Evolutionary conservation across 2,888 invertebrate species (phyloP), one percentile per base, ranked within the genome.

Genomic region (Oxyscelio sp.): DNA sequence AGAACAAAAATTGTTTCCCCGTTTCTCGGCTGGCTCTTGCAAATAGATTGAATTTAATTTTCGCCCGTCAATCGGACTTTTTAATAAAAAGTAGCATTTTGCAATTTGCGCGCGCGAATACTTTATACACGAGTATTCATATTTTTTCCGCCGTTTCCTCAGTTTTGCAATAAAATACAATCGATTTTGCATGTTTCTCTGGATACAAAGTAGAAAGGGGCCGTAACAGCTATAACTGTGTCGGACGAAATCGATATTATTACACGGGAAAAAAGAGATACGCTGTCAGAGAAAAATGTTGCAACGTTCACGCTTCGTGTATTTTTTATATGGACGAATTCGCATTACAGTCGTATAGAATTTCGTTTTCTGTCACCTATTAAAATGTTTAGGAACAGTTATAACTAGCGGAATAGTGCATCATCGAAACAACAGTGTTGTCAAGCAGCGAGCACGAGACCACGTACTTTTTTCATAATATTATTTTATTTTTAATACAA

Each of bases 131-230:
- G 24, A 40, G 38, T 34, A 21, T 21, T 4, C 40, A 40, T 24
- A 40, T 54, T 54, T 40, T 54, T 15, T 61, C 17, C 17, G n/a
- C n/a, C 3, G 6, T 24, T 19, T 11, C 34, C 15, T 21, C 24
- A 45, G 24, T 54, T 38, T 54, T 38, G 48, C 34, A 70, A 45
- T 71, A 45, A 54, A 74, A 63, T 63, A 54, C 17, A 61, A 54
- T 74, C 43, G 61, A 74, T 74, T 74, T 74, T 74, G 63, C 40
- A 43, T 43, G 50, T 74, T 74, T 63, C 31, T 74, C 15, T n/a
- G 38, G 61, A 22, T 15, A 61, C 24, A 31, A 63, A 63, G 61
- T 61, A 24, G 17, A 74, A 54, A 63, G 31, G 50, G 24, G 24
- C 11, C 11, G 2, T 15, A 24, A 58, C 61, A 52, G 24, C 8